phyloP scores from a whole-genome alignment of 2,888 invertebrate species.

The Baronia brevicornis region DNA sequence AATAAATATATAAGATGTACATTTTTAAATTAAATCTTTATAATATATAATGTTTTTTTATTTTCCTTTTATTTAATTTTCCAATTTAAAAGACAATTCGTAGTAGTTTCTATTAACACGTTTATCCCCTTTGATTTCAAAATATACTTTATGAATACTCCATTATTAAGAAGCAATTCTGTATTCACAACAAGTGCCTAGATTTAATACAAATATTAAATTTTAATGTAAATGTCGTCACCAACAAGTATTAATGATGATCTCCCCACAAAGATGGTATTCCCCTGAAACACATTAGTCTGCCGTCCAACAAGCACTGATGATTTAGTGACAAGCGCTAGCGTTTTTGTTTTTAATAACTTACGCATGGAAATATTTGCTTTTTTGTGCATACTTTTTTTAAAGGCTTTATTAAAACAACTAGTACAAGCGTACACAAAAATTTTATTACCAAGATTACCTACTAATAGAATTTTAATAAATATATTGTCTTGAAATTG shows the following conservation, averaged over 20 bases:
- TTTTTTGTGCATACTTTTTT: not conserved
- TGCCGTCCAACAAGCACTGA: conserved; percentile 21
- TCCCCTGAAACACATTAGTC: conserved; percentile 66
- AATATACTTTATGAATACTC: too few species aligned
- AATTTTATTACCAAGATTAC: too few species aligned
- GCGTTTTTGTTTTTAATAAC: conserved; percentile 23
- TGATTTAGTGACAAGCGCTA: conserved; percentile 23
- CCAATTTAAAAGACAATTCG: too few species aligned
- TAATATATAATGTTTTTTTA: too few species aligned
- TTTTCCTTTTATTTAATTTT: conserved; percentile 26
- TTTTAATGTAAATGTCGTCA: conserved; percentile 61
- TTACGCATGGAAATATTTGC: conserved; percentile 2
- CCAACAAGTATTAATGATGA: conserved; percentile 64
- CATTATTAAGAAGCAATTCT: conserved; percentile 26
- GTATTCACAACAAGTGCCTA: conserved; percentile 46
- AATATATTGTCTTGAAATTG: too few species aligned
- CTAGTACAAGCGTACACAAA: too few species aligned
- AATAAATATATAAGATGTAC: too few species aligned
- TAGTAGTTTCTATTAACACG: conserved; percentile 1
- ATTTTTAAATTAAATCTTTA: too few species aligned
- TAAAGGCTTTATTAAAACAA: too few species aligned
- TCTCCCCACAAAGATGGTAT: conserved; percentile 61
- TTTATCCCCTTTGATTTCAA: conserved; percentile 3
- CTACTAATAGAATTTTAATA: too few species aligned
- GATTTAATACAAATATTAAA: conserved; percentile 65